Conservation (phyloP, 1,140 invertebrate genomes). For the Sogatella furcifera region DNA sequence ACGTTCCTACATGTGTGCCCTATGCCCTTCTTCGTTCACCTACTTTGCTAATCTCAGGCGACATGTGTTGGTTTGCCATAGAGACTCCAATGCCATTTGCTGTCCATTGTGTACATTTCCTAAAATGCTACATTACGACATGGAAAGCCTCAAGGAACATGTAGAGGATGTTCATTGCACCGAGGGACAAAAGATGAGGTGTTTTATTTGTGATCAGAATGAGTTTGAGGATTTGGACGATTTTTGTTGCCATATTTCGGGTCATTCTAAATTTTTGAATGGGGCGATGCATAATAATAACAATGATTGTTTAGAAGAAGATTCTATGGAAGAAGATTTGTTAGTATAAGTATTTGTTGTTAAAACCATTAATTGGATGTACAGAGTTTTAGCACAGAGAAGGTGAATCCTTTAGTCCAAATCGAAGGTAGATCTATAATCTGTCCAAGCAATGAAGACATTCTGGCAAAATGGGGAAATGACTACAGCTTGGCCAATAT, state of each 20-base stretch:
- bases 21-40: slow-evolving; percentile 19
- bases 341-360: too few species aligned
- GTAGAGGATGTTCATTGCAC: slow-evolving; percentile 13
- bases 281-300: too few species aligned
- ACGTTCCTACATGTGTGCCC: slow-evolving; percentile 17
- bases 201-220: slow-evolving; percentile 15
- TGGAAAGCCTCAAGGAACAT: slow-evolving; percentile 11
- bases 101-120: slow-evolving; percentile 16
- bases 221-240: slow-evolving; percentile 15
- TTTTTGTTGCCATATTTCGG: slow-evolving; percentile 17
- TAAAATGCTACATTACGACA: slow-evolving; percentile 2
- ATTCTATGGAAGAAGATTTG: too few species aligned
- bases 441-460: too few species aligned
- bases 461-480: too few species aligned
- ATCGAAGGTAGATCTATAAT: too few species aligned
- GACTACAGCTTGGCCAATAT: too few species aligned
- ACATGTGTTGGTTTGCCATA: slow-evolving; percentile 18
- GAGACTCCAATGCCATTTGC: background rate
- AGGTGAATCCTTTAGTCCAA: too few species aligned
- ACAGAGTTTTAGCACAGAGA: too few species aligned
- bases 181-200: background rate
- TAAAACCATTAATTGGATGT: too few species aligned
- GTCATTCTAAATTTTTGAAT: slow-evolving; percentile 14
- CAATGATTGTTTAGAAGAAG: too few species aligned
- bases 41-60: slow-evolving; percentile 17